A percentile compares a stretch with the other conserved stretches of the same genome.
Evolutionary conservation across 2,888 invertebrate genomes (phyloP).

Genomic region (Leistus spinibarbis): DNA sequence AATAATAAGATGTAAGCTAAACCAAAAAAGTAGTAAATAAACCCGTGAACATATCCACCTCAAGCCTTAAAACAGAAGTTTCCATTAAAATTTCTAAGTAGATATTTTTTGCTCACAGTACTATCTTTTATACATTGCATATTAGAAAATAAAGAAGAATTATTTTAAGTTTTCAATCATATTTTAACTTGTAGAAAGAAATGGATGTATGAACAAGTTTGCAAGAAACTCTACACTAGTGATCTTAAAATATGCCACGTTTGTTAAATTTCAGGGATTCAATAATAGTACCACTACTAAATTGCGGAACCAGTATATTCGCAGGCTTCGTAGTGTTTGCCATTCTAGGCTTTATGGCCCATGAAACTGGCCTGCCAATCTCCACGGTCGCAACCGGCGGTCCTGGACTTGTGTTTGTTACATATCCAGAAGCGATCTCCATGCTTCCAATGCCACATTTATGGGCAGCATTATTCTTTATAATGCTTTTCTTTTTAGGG

Average conservation of each 20-base stretch:
- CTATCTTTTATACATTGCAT: too few species aligned
- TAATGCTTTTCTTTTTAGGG: conserved; percentile 81
- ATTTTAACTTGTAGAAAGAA: too few species aligned
- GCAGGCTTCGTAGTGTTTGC: conserved; percentile 83
- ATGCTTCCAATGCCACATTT: conserved; percentile 77
- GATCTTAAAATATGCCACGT: too few species aligned
- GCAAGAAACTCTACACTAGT: too few species aligned
- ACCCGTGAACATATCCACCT: too few species aligned
- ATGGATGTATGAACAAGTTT: too few species aligned
- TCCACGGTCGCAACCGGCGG: conserved; percentile 79
- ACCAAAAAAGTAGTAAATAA: too few species aligned
- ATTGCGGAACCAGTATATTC: conserved; percentile 77
- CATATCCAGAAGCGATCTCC: conserved; percentile 78
- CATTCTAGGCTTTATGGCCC: conserved; percentile 75
- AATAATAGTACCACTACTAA: conserved; percentile 71
- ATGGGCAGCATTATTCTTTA: conserved; percentile 78
- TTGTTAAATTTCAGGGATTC: conserved; percentile 69
- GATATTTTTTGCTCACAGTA: too few species aligned
- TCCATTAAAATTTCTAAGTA: too few species aligned
- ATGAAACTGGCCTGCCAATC: conserved; percentile 73
- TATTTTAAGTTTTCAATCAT: too few species aligned
- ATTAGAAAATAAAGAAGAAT: too few species aligned
- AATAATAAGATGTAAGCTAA: conserved; percentile 69
- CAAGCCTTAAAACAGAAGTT: too few species aligned
- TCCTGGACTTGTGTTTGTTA: conserved; percentile 78